These are phyloP conservation scores for Psococerastis gibbosa DNA, from an alignment of 2,888 invertebrate species.

Conservation along the genomic window DNA sequence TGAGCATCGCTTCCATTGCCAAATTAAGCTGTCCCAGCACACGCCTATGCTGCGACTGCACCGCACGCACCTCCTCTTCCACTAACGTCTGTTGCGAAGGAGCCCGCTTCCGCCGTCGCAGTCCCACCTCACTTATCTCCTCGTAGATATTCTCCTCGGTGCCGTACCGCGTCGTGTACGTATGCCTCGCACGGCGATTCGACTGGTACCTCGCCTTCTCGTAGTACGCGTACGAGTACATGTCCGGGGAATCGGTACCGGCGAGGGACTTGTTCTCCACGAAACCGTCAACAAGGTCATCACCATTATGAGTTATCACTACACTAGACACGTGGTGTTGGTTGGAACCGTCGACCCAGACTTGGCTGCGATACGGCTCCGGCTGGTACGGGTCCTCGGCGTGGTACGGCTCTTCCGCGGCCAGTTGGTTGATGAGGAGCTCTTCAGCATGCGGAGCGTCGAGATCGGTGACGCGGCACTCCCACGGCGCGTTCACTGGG, in stretches of 20 bases:
- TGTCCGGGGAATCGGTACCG: constrained; percentile 25
- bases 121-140: constrained; percentile 48
- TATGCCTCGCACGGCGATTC: constrained; percentile 34
- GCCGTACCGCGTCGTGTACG: constrained; percentile 58
- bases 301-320: neutral
- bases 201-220: constrained; percentile 30
- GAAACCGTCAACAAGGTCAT: constrained; percentile 1
- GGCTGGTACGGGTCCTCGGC: neutral
- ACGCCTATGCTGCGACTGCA: constrained; percentile 63
- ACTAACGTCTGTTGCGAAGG: constrained; percentile 52
- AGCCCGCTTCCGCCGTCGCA: constrained; percentile 22
- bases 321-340: constrained; percentile 4
- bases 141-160: constrained; percentile 73
- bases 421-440: constrained; percentile 1
- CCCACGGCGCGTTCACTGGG: constrained; percentile 8
- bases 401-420: neutral
- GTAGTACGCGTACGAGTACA: constrained; percentile 71
- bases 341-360: neutral
- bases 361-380: neutral
- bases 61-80: constrained; percentile 65
- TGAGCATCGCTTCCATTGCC: constrained; percentile 76
- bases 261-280: constrained; percentile 3
- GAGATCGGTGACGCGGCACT: constrained; percentile 3
- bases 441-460: constrained; percentile 6
- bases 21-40: constrained; percentile 73